Base-by-base conservation (phyloP, 2,113 vertebrate genomes). In the Semicossyphus pulcher region DNA sequence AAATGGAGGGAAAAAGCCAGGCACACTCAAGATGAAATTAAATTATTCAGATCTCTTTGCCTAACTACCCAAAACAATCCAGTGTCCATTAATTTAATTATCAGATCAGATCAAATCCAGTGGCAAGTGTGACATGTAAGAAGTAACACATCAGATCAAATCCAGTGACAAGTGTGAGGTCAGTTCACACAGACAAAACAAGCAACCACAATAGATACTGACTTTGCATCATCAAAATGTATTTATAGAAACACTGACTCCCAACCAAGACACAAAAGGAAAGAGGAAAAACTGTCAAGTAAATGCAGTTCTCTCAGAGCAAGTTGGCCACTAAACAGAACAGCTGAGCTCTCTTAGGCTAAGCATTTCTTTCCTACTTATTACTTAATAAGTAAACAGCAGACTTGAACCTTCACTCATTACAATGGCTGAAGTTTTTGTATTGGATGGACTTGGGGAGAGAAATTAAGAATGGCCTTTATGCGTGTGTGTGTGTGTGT, bases 221-320 rank as follows among this genome's bases (percentile, higher is more conserved):
- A 81, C 49, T 84, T 80, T 80, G 67, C 78, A 53, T 84, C 79
- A 80, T 82, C 66, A 71, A 12, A 62, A 68, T 80, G n/a, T 91
- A 90, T 90, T 89, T 82, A 83, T 85, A 89, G 86, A 67, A 86
- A 78, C 76, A 72, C 65, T 37, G 59, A 79, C 72, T 77, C 52
- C 64, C 52, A 61, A 29, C 66, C 63, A 64, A 83, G 72, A 78
- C 53, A 15, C 54, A 34, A 52, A 48, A 56, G 59, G 41, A 57
- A 36, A 37, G 21, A 39, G 61, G 49, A 45, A 59, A 72, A 59
- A 48, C 25, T 26, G 52, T 58, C 73, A 67, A n/a, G 48, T 7
- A 1, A 56, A 28, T 23, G 47, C 29, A 68, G 72, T 23, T 67
- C 44, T 56, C 36, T 47, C 67, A 53, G 49, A 75, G 11, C 25